Conservation (phyloP, 1,140 invertebrate species). For the Monomorium pharaonis region DNA sequence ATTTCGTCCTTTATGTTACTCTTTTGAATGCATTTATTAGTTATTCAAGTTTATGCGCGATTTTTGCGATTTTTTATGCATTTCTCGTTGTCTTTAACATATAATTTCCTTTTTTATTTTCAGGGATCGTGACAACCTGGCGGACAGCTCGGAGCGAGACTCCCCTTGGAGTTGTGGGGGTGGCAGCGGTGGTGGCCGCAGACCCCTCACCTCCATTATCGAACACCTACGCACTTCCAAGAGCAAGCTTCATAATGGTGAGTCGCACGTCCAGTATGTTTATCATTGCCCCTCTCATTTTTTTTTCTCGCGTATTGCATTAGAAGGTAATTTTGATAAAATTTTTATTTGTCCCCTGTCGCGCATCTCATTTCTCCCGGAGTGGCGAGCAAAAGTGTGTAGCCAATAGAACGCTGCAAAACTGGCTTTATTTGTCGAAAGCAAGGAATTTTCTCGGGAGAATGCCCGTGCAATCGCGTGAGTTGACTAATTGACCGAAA, state of each 20-base stretch:
- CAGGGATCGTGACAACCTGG: constrained; percentile 80
- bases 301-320: neutral
- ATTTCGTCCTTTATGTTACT: neutral
- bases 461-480: neutral
- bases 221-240: constrained; percentile 78
- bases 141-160: constrained; percentile 78
- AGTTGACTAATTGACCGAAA: constrained; percentile 26
- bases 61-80: neutral
- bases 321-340: neutral
- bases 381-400: neutral
- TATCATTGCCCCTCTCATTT: constrained; percentile 3
- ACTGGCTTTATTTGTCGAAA: neutral
- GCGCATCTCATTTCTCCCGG: neutral
- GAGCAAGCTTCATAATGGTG: constrained; percentile 78
- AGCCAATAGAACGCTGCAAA: neutral
- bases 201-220: constrained; percentile 80
- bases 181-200: constrained; percentile 75
- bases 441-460: neutral
- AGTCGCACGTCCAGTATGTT: constrained; percentile 50
- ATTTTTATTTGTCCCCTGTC: neutral
- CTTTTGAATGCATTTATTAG: neutral
- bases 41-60: neutral
- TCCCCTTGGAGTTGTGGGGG: constrained; percentile 78
- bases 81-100: constrained; percentile 5
- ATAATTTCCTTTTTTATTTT: constrained; percentile 25